phyloP scores from a whole-genome alignment of 2,797 vertebrate genomes.

The Gymnopithys bicolor region DNA sequence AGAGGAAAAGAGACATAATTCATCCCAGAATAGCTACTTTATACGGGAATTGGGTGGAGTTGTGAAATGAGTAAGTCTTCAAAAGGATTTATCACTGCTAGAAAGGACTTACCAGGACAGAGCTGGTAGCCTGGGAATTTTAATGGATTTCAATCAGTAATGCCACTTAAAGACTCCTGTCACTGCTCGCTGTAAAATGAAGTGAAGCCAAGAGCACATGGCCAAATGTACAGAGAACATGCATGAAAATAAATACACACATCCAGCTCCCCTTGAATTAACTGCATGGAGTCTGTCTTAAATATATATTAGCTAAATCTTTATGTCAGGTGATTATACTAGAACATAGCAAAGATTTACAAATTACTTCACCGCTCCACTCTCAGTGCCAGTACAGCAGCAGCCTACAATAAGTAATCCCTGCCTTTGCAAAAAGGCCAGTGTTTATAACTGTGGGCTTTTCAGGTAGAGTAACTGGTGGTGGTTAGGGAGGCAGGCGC shows the following conservation, averaged over 20 bases:
- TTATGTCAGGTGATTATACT: neutral
- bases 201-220: neutral
- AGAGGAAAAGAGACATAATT: neutral
- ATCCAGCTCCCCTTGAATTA: neutral
- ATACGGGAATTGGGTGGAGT: neutral
- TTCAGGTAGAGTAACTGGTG: neutral
- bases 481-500: slow-evolving; percentile 9
- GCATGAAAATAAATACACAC: neutral
- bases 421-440: neutral
- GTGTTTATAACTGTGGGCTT: neutral
- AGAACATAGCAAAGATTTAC: neutral
- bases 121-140: neutral
- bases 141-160: neutral
- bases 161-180: neutral
- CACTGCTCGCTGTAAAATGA: neutral
- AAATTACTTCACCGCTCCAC: neutral
- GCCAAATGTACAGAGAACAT: neutral
- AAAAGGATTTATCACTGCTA: neutral
- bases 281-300: neutral
- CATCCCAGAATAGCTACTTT: neutral
- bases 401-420: neutral
- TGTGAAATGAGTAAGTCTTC: neutral
- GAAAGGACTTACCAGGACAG: neutral
- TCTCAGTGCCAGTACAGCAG: neutral
- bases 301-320: neutral